These are phyloP conservation scores for Brachionus rubens DNA, from an alignment of 1,140 invertebrate genomes.

Conservation along the genomic window DNA sequence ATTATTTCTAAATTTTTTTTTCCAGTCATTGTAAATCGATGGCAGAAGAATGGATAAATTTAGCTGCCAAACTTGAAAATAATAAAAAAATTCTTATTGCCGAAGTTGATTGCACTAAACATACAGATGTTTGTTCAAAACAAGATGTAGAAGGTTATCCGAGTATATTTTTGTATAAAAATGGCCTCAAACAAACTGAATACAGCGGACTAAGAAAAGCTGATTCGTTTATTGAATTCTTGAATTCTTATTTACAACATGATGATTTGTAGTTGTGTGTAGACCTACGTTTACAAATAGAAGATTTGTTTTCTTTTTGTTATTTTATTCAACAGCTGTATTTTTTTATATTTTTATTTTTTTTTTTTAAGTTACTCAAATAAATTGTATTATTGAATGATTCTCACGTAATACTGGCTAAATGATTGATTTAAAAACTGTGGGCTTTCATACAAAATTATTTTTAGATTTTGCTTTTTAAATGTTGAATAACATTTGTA, in stretches of 20 bases:
- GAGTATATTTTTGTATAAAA: background rate
- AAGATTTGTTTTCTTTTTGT: background rate
- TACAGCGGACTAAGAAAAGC: background rate
- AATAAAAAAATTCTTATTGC: background rate
- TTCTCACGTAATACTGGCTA: too few relatives aligned
- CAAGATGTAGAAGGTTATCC: slow-evolving; percentile 4
- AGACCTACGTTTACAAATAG: background rate
- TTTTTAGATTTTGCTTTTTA: too few relatives aligned
- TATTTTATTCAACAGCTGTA: background rate
- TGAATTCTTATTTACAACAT: slow-evolving; percentile 31
- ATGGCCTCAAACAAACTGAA: background rate
- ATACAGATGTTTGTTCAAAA: background rate
- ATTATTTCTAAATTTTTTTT: background rate
- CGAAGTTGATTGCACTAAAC: slow-evolving; percentile 25
- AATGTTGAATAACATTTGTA: too few relatives aligned
- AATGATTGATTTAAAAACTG: too few relatives aligned
- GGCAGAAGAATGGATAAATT: slow-evolving; percentile 11
- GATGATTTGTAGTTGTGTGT: background rate
- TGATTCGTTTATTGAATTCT: background rate
- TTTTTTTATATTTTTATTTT: background rate
- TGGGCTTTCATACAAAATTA: too few relatives aligned
- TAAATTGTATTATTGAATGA: too few relatives aligned
- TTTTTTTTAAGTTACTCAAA: too few relatives aligned
- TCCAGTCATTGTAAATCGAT: slow-evolving; percentile 12
- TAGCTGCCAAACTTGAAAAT: background rate